These are phyloP conservation scores for Xestobium rufovillosum DNA, from an alignment of 2,888 invertebrate genomes.

Conservation along the genomic window DNA sequence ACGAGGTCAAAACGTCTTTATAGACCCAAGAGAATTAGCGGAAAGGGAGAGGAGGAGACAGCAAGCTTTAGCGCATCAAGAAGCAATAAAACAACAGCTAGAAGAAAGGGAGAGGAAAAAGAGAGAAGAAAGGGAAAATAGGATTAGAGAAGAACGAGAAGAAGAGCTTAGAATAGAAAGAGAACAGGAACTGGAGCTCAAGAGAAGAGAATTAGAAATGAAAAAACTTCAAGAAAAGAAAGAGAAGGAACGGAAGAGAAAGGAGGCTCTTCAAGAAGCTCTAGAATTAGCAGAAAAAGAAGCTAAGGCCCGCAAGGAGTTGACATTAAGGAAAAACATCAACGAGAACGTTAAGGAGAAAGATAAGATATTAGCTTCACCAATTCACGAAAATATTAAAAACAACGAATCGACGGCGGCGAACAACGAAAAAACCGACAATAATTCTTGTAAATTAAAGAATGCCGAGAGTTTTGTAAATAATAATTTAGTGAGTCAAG, in stretches of 20 bases:
- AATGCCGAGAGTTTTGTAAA: slow-evolving; percentile 15
- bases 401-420: not conserved
- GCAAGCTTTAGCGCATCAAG: slow-evolving; percentile 79
- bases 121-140: slow-evolving; percentile 67
- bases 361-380: slow-evolving; percentile 26
- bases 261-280: slow-evolving; percentile 68
- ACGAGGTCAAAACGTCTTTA: slow-evolving; percentile 77
- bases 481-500: not conserved
- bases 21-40: slow-evolving; percentile 71
- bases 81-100: slow-evolving; percentile 75
- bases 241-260: slow-evolving; percentile 62
- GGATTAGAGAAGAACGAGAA: slow-evolving; percentile 67
- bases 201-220: slow-evolving; percentile 66
- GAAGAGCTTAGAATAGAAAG: slow-evolving; percentile 71
- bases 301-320: slow-evolving; percentile 51
- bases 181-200: slow-evolving; percentile 63
- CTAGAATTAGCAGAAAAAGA: slow-evolving; percentile 59
- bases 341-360: slow-evolving; percentile 40
- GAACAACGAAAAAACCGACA: slow-evolving; percentile 10
- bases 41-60: slow-evolving; percentile 76
- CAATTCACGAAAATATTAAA: not conserved
- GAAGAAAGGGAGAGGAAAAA: slow-evolving; percentile 72
- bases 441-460: slow-evolving; percentile 15
- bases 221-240: slow-evolving; percentile 58
- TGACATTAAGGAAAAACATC: slow-evolving; percentile 30